Base-by-base conservation (phyloP, 1,140 invertebrate genomes). In the Spodoptera litura region DNA sequence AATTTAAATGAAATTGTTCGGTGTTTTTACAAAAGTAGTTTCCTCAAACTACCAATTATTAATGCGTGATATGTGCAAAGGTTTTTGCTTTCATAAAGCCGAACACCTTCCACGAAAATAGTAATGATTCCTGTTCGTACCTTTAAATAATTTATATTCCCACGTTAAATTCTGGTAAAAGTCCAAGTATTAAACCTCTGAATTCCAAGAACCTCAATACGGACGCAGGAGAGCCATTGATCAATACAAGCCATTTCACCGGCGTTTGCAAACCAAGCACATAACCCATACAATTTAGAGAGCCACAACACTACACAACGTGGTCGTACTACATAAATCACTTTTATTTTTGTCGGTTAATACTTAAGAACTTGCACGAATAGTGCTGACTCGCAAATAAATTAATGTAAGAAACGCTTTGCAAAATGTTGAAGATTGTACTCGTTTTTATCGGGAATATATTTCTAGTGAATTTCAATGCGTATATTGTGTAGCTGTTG, bases 161-260 rank as follows among this genome's bases (percentile, higher is more conserved):
- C 10, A 25, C 20, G 0, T 9, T n/a, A 9, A 58, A 25, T 59
- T 4, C 58, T 27, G 27, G 27, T 31, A 35, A 61, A 35, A 61
- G 38, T 35, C 27, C 27, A 35, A 49, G 38, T 38, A 66, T 49
- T 66, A 11, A 11, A 15, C 15, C 62, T 56, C 25, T 56, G 56
- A 52, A 49, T 58, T 27, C 20, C 13, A 74, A 61, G 71, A 61
- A 61, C 58, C 11, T 74, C 13, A 25, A 58, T 58, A 61, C 35
- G 38, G 61, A 27, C 20, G 58, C 71, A 52, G 56, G 35, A 61
- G 55, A 11, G 20, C 56, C 71, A 74, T 74, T 49, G 53, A 74
- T 74, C 71, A 74, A 58, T 51, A 59, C 55, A 51, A 74, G 56
- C 71, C 56, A 61, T 74, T 74, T 56, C 71, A 61, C 56, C 49